Evolutionary conservation across 2,113 vertebrate species (phyloP).

Genomic region (Caracal caracal): DNA sequence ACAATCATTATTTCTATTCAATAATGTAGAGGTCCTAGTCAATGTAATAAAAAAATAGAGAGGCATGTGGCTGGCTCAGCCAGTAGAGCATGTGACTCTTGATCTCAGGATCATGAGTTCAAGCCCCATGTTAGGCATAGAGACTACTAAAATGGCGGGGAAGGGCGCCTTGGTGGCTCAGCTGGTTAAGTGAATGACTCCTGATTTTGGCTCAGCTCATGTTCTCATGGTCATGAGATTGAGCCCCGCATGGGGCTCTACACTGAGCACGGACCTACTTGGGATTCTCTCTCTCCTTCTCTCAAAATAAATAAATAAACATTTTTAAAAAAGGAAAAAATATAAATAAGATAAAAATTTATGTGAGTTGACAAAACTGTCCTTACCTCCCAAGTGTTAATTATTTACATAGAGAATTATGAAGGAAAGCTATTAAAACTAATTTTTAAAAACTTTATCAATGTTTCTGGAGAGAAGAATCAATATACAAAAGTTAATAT

Average conservation of each 20-base stretch:
- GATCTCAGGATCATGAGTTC: not conserved
- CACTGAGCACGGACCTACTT: too few relatives aligned
- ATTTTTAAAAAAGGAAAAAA: not conserved
- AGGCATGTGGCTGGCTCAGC: not conserved
- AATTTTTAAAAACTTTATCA: not conserved
- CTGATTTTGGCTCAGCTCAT: too few relatives aligned
- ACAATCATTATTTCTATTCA: not conserved
- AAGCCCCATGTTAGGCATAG: not conserved
- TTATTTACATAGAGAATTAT: not conserved
- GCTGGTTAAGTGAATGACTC: too few relatives aligned
- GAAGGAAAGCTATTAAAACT: not conserved
- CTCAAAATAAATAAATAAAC: too few relatives aligned
- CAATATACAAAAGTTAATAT: conserved; percentile 6
- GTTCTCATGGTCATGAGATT: too few relatives aligned
- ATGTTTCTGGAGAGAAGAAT: not conserved
- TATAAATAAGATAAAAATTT: conserved; percentile 1
- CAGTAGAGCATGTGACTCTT: not conserved
- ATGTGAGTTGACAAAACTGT: not conserved
- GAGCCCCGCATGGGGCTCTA: too few relatives aligned
- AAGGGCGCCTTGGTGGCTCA: too few relatives aligned
- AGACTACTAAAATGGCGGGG: not conserved
- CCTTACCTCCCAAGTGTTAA: not conserved
- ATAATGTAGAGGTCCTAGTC: not conserved
- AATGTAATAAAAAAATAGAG: not conserved
- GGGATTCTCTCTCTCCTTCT: too few relatives aligned